These are phyloP conservation scores for Pithecia hirsuta DNA, from an alignment of 2,797 vertebrate genomes.

Conservation along the genomic window DNA sequence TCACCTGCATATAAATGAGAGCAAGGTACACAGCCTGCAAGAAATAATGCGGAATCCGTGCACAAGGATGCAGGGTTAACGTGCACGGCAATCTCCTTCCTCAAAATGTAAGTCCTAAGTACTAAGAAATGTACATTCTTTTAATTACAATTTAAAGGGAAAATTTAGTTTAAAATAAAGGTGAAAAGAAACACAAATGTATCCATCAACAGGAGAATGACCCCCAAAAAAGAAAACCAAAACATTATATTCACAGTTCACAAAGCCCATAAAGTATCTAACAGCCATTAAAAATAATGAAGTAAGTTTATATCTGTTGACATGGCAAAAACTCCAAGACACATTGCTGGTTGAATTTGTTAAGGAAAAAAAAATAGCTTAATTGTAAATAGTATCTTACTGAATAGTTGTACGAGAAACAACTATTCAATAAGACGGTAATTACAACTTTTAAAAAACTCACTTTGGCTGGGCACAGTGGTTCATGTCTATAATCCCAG, in stretches of 20 bases:
- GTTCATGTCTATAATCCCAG: neutral
- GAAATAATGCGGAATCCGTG: rapidly evolving
- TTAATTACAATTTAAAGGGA: neutral
- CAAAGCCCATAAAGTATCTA: neutral
- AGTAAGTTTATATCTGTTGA: neutral
- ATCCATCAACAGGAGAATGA: neutral
- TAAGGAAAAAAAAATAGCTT: neutral
- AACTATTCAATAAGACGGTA: neutral
- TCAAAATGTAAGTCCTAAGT: neutral
- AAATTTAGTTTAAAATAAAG: neutral
- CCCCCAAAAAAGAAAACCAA: neutral
- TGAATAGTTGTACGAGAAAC: neutral
- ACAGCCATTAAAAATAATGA: neutral
- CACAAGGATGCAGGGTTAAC: neutral
- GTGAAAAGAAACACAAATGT: neutral
- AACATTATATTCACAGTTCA: neutral
- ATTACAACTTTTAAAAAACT: neutral
- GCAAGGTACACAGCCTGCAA: neutral
- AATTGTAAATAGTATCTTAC: too few relatives aligned
- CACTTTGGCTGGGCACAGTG: neutral
- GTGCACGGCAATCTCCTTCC: neutral
- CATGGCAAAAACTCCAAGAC: neutral
- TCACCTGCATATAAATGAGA: neutral
- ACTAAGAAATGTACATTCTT: neutral
- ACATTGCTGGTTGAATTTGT: neutral